A percentile compares a stretch with the other conserved stretches of the same genome.
These are phyloP conservation scores for Tragopan temminckii DNA, from an alignment of 2,797 vertebrate genomes.

Conservation along the genomic window DNA sequence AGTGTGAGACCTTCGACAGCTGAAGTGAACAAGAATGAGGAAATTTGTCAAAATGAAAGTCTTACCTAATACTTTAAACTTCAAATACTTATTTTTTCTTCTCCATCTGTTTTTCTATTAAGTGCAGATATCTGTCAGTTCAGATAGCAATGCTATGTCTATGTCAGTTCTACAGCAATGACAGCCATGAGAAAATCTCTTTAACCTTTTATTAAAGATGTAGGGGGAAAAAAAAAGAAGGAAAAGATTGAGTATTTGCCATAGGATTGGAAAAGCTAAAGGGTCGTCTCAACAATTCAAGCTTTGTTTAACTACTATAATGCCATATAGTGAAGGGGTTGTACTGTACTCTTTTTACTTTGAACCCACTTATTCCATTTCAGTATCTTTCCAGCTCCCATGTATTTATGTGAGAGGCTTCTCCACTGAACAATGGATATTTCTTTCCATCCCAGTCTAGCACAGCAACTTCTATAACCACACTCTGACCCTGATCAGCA, in stretches of 20 bases:
- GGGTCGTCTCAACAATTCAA: not conserved
- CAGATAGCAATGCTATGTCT: slow-evolving; percentile 6
- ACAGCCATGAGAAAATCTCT: not conserved
- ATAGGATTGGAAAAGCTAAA: not conserved
- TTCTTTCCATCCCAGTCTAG: not conserved
- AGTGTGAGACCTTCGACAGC: slow-evolving; percentile 29
- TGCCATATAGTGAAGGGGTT: not conserved
- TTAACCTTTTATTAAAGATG: slow-evolving; percentile 25
- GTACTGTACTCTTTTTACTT: not conserved
- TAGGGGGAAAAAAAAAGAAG: fast-evolving
- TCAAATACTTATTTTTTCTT: slow-evolving; percentile 3
- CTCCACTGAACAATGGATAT: not conserved
- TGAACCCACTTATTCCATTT: not conserved
- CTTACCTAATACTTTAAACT: slow-evolving; percentile 51
- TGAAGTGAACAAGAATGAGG: not conserved
- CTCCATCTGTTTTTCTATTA: not conserved
- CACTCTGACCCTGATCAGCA: not conserved
- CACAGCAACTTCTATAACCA: not conserved
- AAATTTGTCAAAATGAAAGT: slow-evolving; percentile 40
- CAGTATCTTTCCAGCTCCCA: not conserved
- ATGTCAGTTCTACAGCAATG: not conserved
- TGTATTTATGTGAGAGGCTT: not conserved
- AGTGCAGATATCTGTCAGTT: slow-evolving; percentile 21
- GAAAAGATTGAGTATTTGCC: slow-evolving; percentile 5
- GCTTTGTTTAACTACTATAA: not conserved